Base-by-base conservation (phyloP, 2,888 invertebrate genomes). In the Thymelicus acteon region DNA sequence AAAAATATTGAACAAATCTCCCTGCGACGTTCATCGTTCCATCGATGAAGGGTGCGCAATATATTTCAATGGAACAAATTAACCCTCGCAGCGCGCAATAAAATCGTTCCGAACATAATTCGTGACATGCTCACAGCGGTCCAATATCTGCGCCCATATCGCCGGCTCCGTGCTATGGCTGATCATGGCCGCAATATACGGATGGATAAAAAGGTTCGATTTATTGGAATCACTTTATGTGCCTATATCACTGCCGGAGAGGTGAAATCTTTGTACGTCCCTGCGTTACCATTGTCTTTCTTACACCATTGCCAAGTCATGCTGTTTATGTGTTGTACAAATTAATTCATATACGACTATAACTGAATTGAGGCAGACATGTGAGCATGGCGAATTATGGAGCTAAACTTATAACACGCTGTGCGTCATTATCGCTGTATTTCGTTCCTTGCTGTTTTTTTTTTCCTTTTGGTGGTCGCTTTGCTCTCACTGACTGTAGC, bases 81-180 rank as follows among this genome's bases (percentile, higher is more conserved):
- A 72, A 47, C 57, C 62, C 57, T 54, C 67, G 6, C 15, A 48
- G 49, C 48, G 62, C 48, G 61, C 39, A 62, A 72, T 62, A 72
- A 58, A 72, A 67, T 67, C 62, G 61, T 67, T 47, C 67, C 62
- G 62, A 67, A 31, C 61, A 60, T 68, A 68, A 62, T 68, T 68
- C 61, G 61, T 47, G 54, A 62, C 68, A 62, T 57, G 47, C 62
- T 62, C 68, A 68, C 68, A 47, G 61, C 5, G 44, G 15, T 65
- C 24, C 57, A 65, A 65, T 65, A 65, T 57, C 65, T 19, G 68
- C 54, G 40, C 37, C 61, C 15, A 62, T 68, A 62, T 57, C 52
- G 62, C 19, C 57, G 24, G 62, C 47, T 68, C 15, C 47, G 47
- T 54, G 37, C 57, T 68, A 68, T 62, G 47, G 61, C 61, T 31